Evolutionary conservation across 2,113 vertebrate genomes (phyloP), one percentile per base, ranked within the genome.

Genomic region (Hippocampus guttulatus): DNA sequence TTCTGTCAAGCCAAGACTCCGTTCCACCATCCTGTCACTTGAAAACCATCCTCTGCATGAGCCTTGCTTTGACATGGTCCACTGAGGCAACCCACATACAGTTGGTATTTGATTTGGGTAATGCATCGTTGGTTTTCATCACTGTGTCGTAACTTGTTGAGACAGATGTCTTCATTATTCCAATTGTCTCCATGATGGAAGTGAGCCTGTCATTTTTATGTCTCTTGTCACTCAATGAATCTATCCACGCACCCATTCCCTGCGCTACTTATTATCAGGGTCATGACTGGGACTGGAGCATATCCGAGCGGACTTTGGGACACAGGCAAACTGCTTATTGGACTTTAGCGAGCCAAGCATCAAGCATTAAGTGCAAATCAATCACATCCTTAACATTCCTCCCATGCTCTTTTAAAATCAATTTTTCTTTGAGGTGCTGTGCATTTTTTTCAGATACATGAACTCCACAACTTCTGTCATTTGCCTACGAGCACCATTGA

Each of bases 21-120:
- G 33, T 23, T 69, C 60, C 64, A 69, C 75, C 21, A 20, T 51
- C 81, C 62, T 43, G 75, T 80, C 81, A 76, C 71, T 73, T 64
- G n/a, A 1, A 76, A 76, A 82, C 72, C 65, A 76, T 69, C 70
- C 43, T 33, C 38, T 70, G 78, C 82, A 87, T 83, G 79, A 86
- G 82, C 69, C 71, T 74, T 67, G 18, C 18, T 83, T 76, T 20
- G 74, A 76, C 76, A 65, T 3, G 45, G 71, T 58, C 79, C 71
- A 62, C 66, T 7, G 80, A 82, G 68, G 71, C 57, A 76, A 75
- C 81, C 58, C 71, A 47, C 77, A 72, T 75, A 68, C 68, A 74
- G 52, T 64, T 4, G 55, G 21, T 55, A 58, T 58, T 58, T 27
- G 23, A 25, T 58, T 8, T 52, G 16, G 55, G 11, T 57, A 3